Evolutionary conservation across 2,113 vertebrate genomes (phyloP), one percentile per base, ranked within the genome.

Genomic region (Chelonoidis abingdonii): DNA sequence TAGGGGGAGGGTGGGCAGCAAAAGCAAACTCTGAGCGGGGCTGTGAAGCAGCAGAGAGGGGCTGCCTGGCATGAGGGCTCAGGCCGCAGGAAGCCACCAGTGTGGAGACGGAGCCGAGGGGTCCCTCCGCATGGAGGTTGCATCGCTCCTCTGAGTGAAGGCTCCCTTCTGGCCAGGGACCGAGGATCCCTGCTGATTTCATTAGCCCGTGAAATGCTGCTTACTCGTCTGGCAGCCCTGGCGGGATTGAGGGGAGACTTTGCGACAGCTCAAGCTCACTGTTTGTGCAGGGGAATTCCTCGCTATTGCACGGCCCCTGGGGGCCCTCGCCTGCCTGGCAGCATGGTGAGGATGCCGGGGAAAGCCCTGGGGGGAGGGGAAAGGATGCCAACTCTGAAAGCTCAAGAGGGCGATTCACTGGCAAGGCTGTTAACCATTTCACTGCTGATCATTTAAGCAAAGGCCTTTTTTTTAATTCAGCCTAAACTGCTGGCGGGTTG

Each of bases 171-270:
- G 75, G 88, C 50, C 9, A 56, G 79, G 76, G 76, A 31, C 84
- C 44, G 44, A 3, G 5, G 87, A 76, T 80, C 78, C 88, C 91
- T 57, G 79, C n/a, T 7, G 62, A 29, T 49, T 69, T 65, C 57
- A 10, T 27, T 27, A 27, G 56, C 25, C 56, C 24, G 10, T 24
- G 56, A 57, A 4, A 57, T 12, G 25, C 76, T 57, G 57, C 57
- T 25, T 0, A 35, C 83, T 6, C 9, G 0, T 0, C 81, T 47
- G 41, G 59, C 65, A 54, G 81, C 25, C 54, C 56, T 0, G 0
- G 31, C 16, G 49, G 21, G 54, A 31, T 9, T 44, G 19, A 50
- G 54, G 29, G 69, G 83, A 86, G 75, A 53, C 82, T 25, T 24
- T 47, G 50, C 52, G 76, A 52, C 29, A 2, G 31, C 84, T 82